Evolutionary conservation across 2,113 vertebrate genomes (phyloP), one percentile per base, ranked within the genome.

Genomic region (Ceuthmochares aereus): DNA sequence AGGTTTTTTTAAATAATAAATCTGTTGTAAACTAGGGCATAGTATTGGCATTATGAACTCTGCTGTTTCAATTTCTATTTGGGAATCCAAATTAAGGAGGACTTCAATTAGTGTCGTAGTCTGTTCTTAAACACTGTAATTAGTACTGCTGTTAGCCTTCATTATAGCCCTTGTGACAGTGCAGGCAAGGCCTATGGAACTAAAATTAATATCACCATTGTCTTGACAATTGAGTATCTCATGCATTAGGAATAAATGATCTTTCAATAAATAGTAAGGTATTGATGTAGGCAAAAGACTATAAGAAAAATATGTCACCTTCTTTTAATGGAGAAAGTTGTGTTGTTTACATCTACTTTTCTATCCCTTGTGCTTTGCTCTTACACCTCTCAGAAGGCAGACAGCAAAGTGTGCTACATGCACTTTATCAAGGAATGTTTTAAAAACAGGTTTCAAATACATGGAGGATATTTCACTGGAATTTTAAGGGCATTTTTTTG

Each of bases 401-500:
- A 34, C 32, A 58, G 14, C 15, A 34, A 67, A 43, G 14, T 14
- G 15, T 43, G 4, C 10, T 6, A 8, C 1, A 0, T 1, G 0
- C 19, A 30, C 18, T 62, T 60, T 34, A 19, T 40, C 15, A 30
- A 63, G 10, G 21, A 36, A 11, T 32, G 11, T 29, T 54, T 64
- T 47, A 45, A 88, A 79, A 69, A 6, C 9, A 11, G 16, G 6
- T 62, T 62, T 55, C 32, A 58, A 26, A 26, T 6, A 36, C 9
- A 10, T 21, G 12, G 34, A 14, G 18, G 23, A 12, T 2, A 7
- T 73, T 52, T 60, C 64, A 5, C 26, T 56, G 36, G 21, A 5
- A 30, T 87, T 62, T 66, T 23, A 27, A 14, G 12, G 23, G 29
- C n/a, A 43, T 13, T 1, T 69, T 82, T 37, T 22, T 51, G 49